These are phyloP conservation scores for Setipinna tenuifilis DNA, from an alignment of 2,797 vertebrate genomes.

Conservation along the genomic window DNA sequence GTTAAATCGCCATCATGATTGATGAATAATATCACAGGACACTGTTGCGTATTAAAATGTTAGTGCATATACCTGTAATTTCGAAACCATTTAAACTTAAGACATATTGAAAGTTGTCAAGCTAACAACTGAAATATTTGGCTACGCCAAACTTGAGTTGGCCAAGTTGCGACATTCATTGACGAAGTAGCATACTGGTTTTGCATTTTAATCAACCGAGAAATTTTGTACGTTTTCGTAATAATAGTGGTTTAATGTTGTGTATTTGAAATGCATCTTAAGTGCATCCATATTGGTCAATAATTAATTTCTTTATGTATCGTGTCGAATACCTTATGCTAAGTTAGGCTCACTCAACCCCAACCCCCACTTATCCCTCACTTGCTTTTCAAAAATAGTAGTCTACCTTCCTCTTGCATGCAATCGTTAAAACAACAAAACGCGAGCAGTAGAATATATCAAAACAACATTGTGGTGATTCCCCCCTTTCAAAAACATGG, in stretches of 20 bases:
- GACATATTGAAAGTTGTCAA: slow-evolving; percentile 73
- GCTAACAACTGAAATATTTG: slow-evolving; percentile 50
- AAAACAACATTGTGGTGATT: neutral
- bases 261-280: slow-evolving; percentile 51
- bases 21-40: neutral
- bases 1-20: neutral
- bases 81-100: slow-evolving; percentile 14
- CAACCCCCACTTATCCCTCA: slow-evolving; percentile 67
- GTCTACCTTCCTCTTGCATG: slow-evolving; percentile 9
- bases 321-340: slow-evolving; percentile 68
- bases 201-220: neutral
- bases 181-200: neutral
- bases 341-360: slow-evolving; percentile 64
- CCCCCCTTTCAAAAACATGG: neutral
- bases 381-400: slow-evolving; percentile 39
- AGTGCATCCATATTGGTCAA: slow-evolving; percentile 75
- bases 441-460: neutral
- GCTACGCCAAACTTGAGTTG: slow-evolving; percentile 41
- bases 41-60: neutral
- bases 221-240: neutral
- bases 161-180: slow-evolving; percentile 65
- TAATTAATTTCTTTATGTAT: slow-evolving; percentile 86
- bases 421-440: slow-evolving; percentile 20
- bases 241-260: neutral
- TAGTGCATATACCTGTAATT: neutral